Evolutionary conservation across 2,888 invertebrate species (phyloP), one percentile per base, ranked within the genome.

Genomic region (Sarcophaga rosellei): DNA sequence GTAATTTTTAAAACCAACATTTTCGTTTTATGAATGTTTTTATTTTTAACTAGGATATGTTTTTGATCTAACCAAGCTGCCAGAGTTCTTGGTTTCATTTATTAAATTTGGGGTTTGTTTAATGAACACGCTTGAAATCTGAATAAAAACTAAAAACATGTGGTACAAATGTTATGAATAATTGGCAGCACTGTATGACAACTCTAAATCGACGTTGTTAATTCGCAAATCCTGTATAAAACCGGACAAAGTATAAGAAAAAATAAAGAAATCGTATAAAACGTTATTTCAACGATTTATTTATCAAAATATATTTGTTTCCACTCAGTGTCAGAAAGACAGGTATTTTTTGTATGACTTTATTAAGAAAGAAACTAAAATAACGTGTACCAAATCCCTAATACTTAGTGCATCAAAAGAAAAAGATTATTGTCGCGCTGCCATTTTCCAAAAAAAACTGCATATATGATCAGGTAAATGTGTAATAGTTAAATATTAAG

Each of bases 161-260:
- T 81, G 81, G 75, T 75, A 69, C 11, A 6, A 62, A 72, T 78
- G 25, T 72, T 59, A 62, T 57, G 23, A 53, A 63, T 12, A 17
- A 73, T 79, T 84, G 84, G 84, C 79, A 84, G 78, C 84, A 84
- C 84, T 84, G 84, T 74, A 15, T 84, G 73, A 79, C 74, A 84
- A 84, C 74, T 75, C 59, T 59, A 73, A 84, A 57, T 75, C 70
- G 65, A 77, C 77, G 66, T 82, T 82, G 77, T 73, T 82, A 77
- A 82, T 62, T 82, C 61, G 65, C 66, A 66, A 72, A 65, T 82
- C 77, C 59, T 77, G n/a, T 53, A 23, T 82, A 21, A 72, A 77
- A 82, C 81, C 81, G 76, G 77, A 72, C 45, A 76, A 82, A 53
- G 63, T 62, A 75, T 5, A 74, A 53, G 47, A 25, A 45, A 17